Conservation (phyloP, 2,113 vertebrate genomes). For the Megaceryle torquata region DNA sequence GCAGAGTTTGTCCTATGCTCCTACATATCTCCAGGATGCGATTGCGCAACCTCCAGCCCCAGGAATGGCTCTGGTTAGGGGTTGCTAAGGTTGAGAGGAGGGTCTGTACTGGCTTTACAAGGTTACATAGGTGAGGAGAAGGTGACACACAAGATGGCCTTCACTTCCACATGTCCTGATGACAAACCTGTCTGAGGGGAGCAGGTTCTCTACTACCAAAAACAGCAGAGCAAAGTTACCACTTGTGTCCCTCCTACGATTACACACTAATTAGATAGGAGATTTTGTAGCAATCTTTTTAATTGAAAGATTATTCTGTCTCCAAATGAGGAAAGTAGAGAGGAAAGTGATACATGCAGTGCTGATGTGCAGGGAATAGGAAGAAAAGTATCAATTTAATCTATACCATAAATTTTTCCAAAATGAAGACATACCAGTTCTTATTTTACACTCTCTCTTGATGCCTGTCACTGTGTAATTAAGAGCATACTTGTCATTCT, state of each 20-base stretch:
- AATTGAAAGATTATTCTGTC: slow-evolving; percentile 1
- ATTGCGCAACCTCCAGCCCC: neutral
- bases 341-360: neutral
- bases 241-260: neutral
- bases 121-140: neutral
- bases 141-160: neutral
- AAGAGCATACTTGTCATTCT: slow-evolving; percentile 31
- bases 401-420: neutral
- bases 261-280: neutral
- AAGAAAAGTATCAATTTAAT: neutral
- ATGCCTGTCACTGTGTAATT: slow-evolving; percentile 34
- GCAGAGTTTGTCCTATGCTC: neutral
- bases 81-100: neutral
- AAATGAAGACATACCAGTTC: slow-evolving; percentile 26
- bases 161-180: neutral
- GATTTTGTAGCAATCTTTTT: neutral
- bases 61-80: neutral
- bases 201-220: neutral
- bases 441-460: slow-evolving; percentile 1
- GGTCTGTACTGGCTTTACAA: neutral
- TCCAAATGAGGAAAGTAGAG: neutral
- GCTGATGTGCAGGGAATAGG: neutral
- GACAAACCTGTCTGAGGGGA: neutral
- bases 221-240: neutral
- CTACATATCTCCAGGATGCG: neutral